Conservation (phyloP, 2,797 vertebrate species). For the Steatocranus sp. region DNA sequence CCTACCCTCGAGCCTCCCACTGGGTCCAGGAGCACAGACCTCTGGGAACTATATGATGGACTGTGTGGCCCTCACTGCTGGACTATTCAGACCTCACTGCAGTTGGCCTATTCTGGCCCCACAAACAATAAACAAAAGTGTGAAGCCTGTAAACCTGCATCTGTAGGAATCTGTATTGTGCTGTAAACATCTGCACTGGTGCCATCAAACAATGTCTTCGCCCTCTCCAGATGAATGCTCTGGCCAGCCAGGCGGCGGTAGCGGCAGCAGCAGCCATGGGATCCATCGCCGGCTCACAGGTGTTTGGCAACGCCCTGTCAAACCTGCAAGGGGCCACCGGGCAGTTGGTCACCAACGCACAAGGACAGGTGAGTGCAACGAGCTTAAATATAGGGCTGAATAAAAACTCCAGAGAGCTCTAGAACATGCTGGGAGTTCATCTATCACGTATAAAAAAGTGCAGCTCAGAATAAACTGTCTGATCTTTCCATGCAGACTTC, state of each 20-base stretch:
- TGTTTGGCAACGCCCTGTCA: constrained; percentile 92
- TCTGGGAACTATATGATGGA: constrained; percentile 63
- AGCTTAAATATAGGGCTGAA: neutral
- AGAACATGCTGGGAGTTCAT: neutral
- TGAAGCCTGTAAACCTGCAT: neutral
- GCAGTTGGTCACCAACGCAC: constrained; percentile 98
- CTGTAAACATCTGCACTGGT: neutral
- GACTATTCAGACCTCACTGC: too few species aligned
- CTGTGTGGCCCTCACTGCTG: constrained; percentile 27
- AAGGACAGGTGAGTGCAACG: constrained; percentile 92
- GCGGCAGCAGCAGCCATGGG: constrained; percentile 90
- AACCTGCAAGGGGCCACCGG: constrained; percentile 94
- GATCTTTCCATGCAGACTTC: constrained; percentile 49
- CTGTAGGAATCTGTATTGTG: neutral
- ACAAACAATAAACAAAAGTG: constrained; percentile 12
- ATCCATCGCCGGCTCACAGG: constrained; percentile 91
- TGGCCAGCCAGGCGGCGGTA: constrained; percentile 93
- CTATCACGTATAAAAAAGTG: constrained; percentile 12
- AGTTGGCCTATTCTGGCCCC: constrained; percentile 37
- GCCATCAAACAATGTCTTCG: constrained; percentile 7
- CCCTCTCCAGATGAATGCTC: constrained; percentile 87
- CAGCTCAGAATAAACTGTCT: constrained; percentile 14
- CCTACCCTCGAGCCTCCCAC: constrained; percentile 57
- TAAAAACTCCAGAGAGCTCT: neutral
- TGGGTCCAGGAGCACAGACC: constrained; percentile 58